These are phyloP conservation scores for Rhorus exstirpatorius DNA, from an alignment of 2,888 invertebrate species.

Conservation along the genomic window DNA sequence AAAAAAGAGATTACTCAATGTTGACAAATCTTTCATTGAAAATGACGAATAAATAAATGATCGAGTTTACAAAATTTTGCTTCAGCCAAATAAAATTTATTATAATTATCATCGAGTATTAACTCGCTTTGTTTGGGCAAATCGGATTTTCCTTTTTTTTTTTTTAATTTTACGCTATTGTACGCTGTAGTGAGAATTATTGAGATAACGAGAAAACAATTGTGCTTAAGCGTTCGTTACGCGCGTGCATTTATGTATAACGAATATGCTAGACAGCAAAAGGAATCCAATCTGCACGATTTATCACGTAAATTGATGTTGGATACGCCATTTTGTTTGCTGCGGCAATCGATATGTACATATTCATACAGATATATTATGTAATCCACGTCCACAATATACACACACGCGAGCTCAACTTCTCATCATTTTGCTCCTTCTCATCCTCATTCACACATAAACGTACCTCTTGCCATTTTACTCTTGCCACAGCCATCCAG, in stretches of 20 bases:
- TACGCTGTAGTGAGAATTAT: too few relatives aligned
- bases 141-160: too few relatives aligned
- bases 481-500: conserved; percentile 15
- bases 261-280: background rate
- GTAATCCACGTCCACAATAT: conserved; percentile 8
- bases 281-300: background rate
- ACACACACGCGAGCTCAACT: conserved; percentile 29
- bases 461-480: conserved; percentile 25
- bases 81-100: background rate
- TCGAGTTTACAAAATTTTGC: background rate
- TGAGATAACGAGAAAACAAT: background rate
- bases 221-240: conserved; percentile 28
- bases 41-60: too few relatives aligned
- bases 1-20: conserved; percentile 19
- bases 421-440: conserved; percentile 47
- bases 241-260: conserved; percentile 6
- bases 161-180: too few relatives aligned
- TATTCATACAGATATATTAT: background rate
- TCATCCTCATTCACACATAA: conserved; percentile 10
- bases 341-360: background rate
- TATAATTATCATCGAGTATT: too few relatives aligned
- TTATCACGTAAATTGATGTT: background rate
- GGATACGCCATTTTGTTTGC: conserved; percentile 4
- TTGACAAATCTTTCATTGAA: conserved; percentile 7
- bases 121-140: too few relatives aligned